Conservation (phyloP, 2,888 invertebrate genomes). For the Pegoplata infirma region DNA sequence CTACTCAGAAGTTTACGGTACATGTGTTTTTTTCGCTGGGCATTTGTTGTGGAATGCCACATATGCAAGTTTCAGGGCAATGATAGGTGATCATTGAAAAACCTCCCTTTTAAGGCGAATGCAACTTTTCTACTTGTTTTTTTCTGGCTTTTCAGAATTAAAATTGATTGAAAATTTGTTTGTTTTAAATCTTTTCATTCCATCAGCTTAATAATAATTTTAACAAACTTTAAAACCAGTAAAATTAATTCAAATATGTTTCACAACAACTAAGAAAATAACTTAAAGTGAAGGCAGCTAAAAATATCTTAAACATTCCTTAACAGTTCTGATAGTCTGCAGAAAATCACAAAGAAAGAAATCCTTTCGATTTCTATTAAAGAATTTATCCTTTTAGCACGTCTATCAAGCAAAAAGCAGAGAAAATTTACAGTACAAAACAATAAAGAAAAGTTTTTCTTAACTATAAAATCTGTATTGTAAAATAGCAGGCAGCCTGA, state of each 20-base stretch:
- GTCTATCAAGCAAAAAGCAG: constrained; percentile 28
- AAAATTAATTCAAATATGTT: background rate
- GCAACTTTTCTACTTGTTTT: no score
- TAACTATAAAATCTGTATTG: background rate
- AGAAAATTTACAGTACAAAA: background rate
- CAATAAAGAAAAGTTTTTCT: background rate
- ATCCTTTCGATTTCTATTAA: constrained; percentile 33
- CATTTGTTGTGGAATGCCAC: no score
- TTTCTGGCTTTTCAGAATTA: no score
- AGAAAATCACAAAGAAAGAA: constrained; percentile 1
- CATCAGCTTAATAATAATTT: no score
- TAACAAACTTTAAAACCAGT: no score
- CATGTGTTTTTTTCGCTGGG: no score
- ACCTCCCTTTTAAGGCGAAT: no score
- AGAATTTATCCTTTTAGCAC: constrained; percentile 21
- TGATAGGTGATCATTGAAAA: no score
- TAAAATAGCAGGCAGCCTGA: background rate
- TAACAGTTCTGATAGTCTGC: background rate
- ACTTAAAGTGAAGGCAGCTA: background rate
- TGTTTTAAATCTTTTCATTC: no score
- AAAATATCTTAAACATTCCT: background rate
- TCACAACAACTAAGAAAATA: background rate
- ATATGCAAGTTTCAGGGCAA: no score
- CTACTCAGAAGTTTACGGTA: no score
- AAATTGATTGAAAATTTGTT: no score